These are phyloP conservation scores for Tamandua tetradactyla DNA, from an alignment of 2,797 vertebrate species.

Conservation along the genomic window DNA sequence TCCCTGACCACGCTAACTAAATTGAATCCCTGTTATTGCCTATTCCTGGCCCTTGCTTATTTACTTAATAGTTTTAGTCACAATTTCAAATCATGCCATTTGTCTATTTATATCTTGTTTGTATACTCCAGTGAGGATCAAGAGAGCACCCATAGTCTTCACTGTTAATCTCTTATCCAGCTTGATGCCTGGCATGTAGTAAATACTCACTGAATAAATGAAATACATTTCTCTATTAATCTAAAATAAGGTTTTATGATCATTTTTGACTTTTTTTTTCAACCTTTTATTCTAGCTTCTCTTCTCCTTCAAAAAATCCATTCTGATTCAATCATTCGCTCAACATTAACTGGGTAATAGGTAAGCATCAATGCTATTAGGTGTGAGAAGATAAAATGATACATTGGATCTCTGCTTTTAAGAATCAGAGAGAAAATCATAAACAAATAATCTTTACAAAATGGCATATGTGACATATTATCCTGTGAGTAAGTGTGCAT, in stretches of 20 bases:
- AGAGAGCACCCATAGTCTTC: background rate
- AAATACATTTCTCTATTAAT: background rate
- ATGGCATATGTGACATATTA: background rate
- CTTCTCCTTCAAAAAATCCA: background rate
- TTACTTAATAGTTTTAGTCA: background rate
- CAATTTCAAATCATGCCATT: background rate
- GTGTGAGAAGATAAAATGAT: background rate
- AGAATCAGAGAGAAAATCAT: background rate
- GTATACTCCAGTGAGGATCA: background rate
- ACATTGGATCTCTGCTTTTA: background rate
- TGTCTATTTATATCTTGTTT: background rate
- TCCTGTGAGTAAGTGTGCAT: background rate
- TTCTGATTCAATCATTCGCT: background rate
- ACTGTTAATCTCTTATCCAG: background rate
- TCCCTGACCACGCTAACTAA: background rate
- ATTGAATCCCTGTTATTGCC: background rate
- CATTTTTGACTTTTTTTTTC: background rate
- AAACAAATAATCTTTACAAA: background rate
- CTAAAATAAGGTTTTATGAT: conserved; percentile 7
- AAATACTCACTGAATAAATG: background rate
- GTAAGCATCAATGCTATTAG: background rate
- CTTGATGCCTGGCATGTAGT: background rate
- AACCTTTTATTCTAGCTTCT: background rate
- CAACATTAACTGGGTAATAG: background rate
- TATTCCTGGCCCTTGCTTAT: background rate